A percentile compares a stretch with the other conserved stretches of the same genome.
Conservation (phyloP, 2,888 invertebrate genomes). For the Drosophila borealis region DNA sequence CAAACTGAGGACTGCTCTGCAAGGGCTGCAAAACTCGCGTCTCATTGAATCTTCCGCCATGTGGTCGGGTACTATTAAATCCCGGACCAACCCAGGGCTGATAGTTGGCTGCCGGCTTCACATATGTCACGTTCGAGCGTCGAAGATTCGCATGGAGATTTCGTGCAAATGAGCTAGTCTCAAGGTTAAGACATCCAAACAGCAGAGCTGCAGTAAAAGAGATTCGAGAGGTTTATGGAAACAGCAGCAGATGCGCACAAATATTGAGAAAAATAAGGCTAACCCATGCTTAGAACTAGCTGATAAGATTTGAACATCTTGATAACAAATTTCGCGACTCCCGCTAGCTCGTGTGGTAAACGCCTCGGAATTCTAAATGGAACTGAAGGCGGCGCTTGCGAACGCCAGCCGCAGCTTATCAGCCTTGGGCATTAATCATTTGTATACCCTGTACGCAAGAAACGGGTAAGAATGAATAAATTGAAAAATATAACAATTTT, state of each 20-base stretch:
- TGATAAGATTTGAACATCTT: slow-evolving; percentile 57
- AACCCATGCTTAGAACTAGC: slow-evolving; percentile 53
- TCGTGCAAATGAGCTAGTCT: slow-evolving; percentile 20
- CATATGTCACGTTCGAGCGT: slow-evolving; percentile 41
- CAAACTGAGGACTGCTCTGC: slow-evolving; percentile 6
- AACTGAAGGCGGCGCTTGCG: slow-evolving; percentile 39
- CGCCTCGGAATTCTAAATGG: slow-evolving; percentile 26
- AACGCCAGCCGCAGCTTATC: slow-evolving; percentile 28
- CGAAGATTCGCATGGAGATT: background rate
- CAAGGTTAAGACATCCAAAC: slow-evolving; percentile 34
- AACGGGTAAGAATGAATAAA: background rate
- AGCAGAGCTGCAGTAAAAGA: slow-evolving; percentile 38
- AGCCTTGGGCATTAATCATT: slow-evolving; percentile 4
- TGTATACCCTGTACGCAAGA: background rate
- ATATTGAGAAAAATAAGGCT: slow-evolving; percentile 16
- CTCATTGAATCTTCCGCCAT: slow-evolving; percentile 1
- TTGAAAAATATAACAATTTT: background rate
- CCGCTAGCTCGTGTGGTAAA: slow-evolving; percentile 16
- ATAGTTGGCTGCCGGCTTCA: slow-evolving; percentile 35
- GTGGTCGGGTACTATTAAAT: slow-evolving; percentile 13
- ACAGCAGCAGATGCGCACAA: slow-evolving; percentile 2
- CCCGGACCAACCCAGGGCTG: slow-evolving; percentile 1
- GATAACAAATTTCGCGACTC: slow-evolving; percentile 1
- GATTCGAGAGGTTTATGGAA: background rate
- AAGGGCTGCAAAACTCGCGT: background rate